Evolutionary conservation across 64 coral and sea anemone genomes (phyloP).

Genomic region (Hydrozoanthus tunicans): DNA sequence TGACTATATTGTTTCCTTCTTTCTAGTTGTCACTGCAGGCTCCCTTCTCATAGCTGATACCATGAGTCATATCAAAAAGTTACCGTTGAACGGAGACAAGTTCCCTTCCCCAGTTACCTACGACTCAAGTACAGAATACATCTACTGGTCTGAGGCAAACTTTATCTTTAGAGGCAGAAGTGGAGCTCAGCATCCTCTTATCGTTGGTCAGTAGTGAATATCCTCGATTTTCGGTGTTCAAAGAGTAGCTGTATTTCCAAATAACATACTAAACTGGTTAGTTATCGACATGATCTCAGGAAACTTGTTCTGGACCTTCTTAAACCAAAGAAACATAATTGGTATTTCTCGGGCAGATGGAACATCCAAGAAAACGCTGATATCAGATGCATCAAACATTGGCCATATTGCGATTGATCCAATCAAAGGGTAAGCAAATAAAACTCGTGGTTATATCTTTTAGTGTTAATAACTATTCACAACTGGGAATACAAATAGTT

Average conservation of each 20-base stretch:
- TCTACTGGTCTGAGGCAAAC: conserved; percentile 42
- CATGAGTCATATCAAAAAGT: not conserved
- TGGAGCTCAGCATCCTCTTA: not conserved
- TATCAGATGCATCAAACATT: conserved; percentile 31
- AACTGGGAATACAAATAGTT: too few relatives aligned
- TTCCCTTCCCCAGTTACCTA: conserved; percentile 11
- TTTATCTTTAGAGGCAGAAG: conserved; percentile 2
- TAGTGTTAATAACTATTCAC: too few relatives aligned
- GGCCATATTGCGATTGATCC: conserved; percentile 33
- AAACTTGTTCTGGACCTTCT: conserved; percentile 20
- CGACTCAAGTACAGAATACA: conserved; percentile 18
- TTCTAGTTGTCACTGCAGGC: not conserved
- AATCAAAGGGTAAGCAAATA: conserved; percentile 25
- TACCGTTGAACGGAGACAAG: not conserved
- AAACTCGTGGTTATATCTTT: too few relatives aligned
- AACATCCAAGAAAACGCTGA: conserved; percentile 27
- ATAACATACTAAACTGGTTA: conserved; percentile 10
- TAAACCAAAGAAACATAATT: not conserved
- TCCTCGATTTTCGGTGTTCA: not conserved
- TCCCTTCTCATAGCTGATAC: conserved; percentile 17
- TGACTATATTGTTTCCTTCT: not conserved
- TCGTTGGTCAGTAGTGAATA: not conserved
- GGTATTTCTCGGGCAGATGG: conserved; percentile 32
- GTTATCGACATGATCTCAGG: conserved; percentile 25
- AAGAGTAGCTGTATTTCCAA: not conserved